Evolutionary conservation across 2,888 invertebrate genomes (phyloP), one percentile per base, ranked within the genome.

Genomic region (Synanthedon formicaeformis): DNA sequence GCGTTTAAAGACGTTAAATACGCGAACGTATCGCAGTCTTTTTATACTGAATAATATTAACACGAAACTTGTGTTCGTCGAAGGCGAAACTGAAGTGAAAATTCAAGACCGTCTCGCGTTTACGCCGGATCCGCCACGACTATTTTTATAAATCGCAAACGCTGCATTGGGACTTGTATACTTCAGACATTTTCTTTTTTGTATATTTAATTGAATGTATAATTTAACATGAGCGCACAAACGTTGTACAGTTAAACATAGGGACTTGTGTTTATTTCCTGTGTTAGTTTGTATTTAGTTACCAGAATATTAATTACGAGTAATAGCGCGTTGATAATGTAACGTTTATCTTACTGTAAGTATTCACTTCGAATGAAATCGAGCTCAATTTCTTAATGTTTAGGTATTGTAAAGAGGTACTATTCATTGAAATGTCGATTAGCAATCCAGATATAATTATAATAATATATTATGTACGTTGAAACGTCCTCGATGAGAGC

Each of bases 141-240:
- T 81, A 81, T 84, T 86, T 85, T 86, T 85, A 76, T 84, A 84
- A 78, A 84, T 78, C 78, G 73, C 69, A 75, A 64, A 70, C 69
- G 78, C 79, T 76, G 73, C 73, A 74, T 61, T 64, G 13, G 45
- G 45, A 45, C 45, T 45, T 45, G 45, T 45, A n/a, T 45, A 45
- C 45, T 45, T 45, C 14, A 45, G 14, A 8, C 12, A 45, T 13
- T 45, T 34, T 45, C 45, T 45, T 45, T 45, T 45, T 14, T 12
- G 14, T 45, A 45, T 45, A 34, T 45, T 45, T 45, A n/a, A 45
- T 45, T 45, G 45, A 14, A 45, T 14, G 45, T 67, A 77, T 84
- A 68, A 74, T 81, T 84, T 83, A 68, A 81, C 75, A 81, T 65
- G 80, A 84, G 80, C 86, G 87, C 87, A 85, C 87, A 86, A 81